Conservation (phyloP, 2,113 vertebrate genomes). For the Onychostruthus taczanowskii region DNA sequence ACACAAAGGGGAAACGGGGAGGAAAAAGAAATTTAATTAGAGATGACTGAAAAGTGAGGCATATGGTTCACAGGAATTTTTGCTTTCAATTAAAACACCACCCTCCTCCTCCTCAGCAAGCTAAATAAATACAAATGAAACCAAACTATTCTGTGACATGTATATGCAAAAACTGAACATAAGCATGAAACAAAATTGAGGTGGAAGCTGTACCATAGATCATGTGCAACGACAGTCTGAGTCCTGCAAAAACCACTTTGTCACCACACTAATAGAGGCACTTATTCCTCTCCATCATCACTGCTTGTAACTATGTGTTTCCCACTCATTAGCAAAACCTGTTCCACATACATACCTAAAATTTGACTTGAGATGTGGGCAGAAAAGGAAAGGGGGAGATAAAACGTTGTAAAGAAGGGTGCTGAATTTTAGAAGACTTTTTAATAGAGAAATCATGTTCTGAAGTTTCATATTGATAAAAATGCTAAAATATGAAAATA, state of each 20-base stretch:
- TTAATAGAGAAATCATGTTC: background rate
- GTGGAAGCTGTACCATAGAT: background rate
- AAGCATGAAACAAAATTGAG: background rate
- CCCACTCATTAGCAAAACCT: background rate
- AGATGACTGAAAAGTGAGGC: background rate
- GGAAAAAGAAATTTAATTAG: slow-evolving; percentile 3
- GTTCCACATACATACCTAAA: background rate
- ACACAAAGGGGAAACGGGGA: background rate
- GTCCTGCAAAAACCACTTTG: background rate
- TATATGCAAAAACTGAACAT: background rate
- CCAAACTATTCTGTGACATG: background rate
- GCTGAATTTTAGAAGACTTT: background rate
- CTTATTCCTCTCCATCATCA: background rate
- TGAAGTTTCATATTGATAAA: background rate
- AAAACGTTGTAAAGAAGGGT: background rate
- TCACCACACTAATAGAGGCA: background rate
- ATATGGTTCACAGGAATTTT: background rate
- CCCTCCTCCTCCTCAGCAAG: background rate
- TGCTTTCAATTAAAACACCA: background rate
- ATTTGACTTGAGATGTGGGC: background rate
- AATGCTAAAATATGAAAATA: background rate
- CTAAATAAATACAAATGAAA: slow-evolving; percentile 18
- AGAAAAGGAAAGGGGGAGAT: background rate
- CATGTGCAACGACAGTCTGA: background rate
- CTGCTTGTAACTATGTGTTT: background rate